phyloP scores from a whole-genome alignment of 2,888 invertebrate species.

The Nephrotoma appendiculata region DNA sequence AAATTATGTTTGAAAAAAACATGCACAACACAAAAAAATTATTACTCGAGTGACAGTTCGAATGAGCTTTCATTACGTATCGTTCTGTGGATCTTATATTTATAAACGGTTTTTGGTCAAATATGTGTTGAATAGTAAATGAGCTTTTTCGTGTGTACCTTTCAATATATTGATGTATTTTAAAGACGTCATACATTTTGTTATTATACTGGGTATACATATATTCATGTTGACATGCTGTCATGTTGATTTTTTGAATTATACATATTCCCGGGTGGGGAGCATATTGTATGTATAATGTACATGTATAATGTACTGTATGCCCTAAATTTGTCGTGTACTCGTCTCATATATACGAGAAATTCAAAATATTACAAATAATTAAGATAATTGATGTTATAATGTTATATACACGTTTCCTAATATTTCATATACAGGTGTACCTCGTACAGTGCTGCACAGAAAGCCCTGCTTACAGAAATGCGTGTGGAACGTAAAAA shows the following conservation, averaged over 20 bases:
- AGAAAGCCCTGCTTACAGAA: too few relatives aligned
- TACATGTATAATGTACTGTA: background rate
- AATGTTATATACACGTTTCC: background rate
- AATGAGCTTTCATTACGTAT: background rate
- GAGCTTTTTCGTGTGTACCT: background rate
- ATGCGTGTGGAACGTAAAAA: too few relatives aligned
- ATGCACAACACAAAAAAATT: background rate
- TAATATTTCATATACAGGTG: background rate
- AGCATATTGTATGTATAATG: background rate
- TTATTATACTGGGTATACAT: background rate
- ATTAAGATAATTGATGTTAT: background rate
- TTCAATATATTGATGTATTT: background rate
- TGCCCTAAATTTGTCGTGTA: background rate
- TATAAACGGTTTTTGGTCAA: background rate
- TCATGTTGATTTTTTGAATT: background rate
- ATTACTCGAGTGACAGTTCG: background rate
- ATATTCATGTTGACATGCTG: background rate
- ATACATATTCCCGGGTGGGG: background rate
- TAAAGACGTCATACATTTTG: background rate
- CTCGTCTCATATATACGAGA: background rate
- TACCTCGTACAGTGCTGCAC: background rate
- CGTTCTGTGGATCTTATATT: background rate
- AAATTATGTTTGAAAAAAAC: background rate
- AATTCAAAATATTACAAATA: background rate
- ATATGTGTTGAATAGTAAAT: background rate